These are phyloP conservation scores for Parapsyche elsis DNA, from an alignment of 1,140 invertebrate species.

Conservation along the genomic window DNA sequence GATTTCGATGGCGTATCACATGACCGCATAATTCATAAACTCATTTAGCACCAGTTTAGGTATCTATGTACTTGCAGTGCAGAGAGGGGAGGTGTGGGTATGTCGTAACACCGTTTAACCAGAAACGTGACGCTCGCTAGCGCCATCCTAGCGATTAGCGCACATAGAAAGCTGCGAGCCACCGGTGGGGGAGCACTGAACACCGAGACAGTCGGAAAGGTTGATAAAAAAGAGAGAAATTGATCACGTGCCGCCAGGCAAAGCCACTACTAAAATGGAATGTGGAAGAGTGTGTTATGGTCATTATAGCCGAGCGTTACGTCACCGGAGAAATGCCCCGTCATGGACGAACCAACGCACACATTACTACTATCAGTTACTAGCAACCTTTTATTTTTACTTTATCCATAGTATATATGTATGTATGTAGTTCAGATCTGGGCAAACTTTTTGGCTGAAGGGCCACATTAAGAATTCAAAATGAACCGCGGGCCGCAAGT, in stretches of 20 bases:
- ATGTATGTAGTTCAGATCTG: not conserved
- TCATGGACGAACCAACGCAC: not conserved
- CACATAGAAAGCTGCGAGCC: not conserved
- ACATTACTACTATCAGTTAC: not conserved
- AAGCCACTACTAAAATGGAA: conserved; percentile 18
- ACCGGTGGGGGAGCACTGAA: not conserved
- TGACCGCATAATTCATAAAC: conserved; percentile 22
- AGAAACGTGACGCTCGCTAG: not conserved
- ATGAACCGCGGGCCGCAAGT: too few relatives aligned
- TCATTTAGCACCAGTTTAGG: conserved; percentile 1
- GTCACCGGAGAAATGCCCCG: conserved; percentile 10
- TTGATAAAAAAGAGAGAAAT: conserved; percentile 28
- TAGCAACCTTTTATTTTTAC: not conserved
- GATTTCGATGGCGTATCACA: not conserved
- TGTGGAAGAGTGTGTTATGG: conserved; percentile 46
- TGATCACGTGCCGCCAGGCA: conserved; percentile 35
- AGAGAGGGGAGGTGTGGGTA: not conserved
- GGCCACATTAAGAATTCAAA: too few relatives aligned
- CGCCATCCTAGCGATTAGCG: not conserved
- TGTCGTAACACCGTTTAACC: too few relatives aligned
- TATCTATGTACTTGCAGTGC: not conserved
- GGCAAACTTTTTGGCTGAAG: too few relatives aligned
- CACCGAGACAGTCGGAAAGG: conserved; percentile 3
- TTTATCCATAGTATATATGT: not conserved
- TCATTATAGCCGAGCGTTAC: conserved; percentile 32